Evolutionary conservation across 2,113 vertebrate species (phyloP).

Genomic region (Riparia riparia): DNA sequence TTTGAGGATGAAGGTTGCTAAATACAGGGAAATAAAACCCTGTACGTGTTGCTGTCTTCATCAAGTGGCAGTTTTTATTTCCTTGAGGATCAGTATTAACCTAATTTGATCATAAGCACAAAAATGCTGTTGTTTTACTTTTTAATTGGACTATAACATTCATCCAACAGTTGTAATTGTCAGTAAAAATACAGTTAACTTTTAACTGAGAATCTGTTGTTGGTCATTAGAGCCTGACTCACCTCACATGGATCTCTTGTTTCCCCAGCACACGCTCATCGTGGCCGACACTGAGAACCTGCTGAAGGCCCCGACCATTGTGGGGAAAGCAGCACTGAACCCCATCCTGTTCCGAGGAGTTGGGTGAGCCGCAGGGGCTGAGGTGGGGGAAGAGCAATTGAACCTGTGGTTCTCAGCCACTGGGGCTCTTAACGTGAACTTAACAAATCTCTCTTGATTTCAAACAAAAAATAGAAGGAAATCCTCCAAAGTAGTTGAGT

Average conservation of each 20-base stretch:
- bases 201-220: background rate
- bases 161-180: background rate
- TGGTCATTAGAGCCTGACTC: background rate
- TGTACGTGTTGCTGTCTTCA: background rate
- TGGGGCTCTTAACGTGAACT: rapidly evolving
- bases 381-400: background rate
- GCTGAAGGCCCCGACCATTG: constrained; percentile 95
- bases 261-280: constrained; percentile 87
- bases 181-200: background rate
- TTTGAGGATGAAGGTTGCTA: background rate
- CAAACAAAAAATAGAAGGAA: background rate
- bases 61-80: background rate
- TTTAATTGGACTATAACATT: rapidly evolving
- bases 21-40: background rate
- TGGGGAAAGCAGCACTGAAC: constrained; percentile 85
- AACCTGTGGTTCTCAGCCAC: background rate
- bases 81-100: background rate
- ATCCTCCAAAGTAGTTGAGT: background rate
- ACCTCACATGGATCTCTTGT: rapidly evolving
- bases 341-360: constrained; percentile 96
- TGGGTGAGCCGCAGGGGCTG: constrained; percentile 79
- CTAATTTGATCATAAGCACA: background rate
- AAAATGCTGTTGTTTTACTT: background rate
- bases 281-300: constrained; percentile 92
- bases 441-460: background rate